Base-by-base conservation (phyloP, 2,888 invertebrate species). In the Vesta saturnalis region DNA sequence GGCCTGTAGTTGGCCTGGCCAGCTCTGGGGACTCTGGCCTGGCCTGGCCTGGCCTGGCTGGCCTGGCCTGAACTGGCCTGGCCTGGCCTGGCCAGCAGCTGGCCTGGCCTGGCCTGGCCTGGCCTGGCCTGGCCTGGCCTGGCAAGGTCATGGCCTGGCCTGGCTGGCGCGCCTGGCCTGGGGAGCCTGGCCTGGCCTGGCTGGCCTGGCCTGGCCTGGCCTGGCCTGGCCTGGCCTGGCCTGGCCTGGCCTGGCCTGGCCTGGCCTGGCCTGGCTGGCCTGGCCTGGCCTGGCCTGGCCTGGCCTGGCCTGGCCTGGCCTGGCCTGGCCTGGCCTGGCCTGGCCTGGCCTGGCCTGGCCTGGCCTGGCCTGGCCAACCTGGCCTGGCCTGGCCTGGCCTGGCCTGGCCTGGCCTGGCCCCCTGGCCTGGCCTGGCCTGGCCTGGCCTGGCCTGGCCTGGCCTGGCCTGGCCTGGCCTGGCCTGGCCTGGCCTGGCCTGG, bases 191-290 rank as follows among this genome's bases (percentile, higher is more conserved):
- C 52, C 6, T 54, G 54, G 54, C 21, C n/a, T 54, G 21, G 54
- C 54, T 60, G 23, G 22, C 49, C 60, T 60, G 14, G 52, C 49
- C 52, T 49, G 14, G 52, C 49, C 52, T 49, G 14, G 52, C 49
- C 60, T 49, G 14, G n/a, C 30, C 47, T 23, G 5, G 21, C 46
- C 12, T 30, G 30, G 59, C 46, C 59, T 59, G 12, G 46, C 46
- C 59, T 59, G 30, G 46, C 16, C 59, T 46, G 39, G 43, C 19
- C 59, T 46, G 52, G 52, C 30, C 30, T 30, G 30, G 30, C 30
- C 30, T 30, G 30, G 30, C 30, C 30, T 30, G 30, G 30, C 30
- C 30, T 30, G 30, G 30, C 60, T 60, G 4, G 21, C 49, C 49
- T 30, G 30, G 30, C 30, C 30, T 30, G 30, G 30, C 30, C 30